Evolutionary conservation across 2,113 vertebrate genomes (phyloP), one percentile per base, ranked within the genome.

Genomic region (Gracilinanus agilis): DNA sequence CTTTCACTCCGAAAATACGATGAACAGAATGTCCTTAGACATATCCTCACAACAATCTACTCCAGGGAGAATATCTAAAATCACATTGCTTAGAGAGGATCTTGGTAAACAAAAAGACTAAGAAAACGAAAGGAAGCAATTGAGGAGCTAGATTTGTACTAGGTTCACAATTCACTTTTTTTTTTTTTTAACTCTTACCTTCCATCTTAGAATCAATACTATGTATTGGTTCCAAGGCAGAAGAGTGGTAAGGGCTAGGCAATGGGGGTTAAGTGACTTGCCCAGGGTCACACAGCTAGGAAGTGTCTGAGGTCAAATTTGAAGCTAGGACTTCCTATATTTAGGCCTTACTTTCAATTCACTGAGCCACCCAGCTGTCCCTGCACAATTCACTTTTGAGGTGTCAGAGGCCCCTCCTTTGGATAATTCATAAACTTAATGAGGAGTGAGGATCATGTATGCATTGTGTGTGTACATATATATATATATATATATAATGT

Each of bases 351-450:
- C 49, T 49, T 5, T 49, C 49, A 49, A 49, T 49, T 5, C 49
- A 49, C n/a, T n/a, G 49, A 49, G 49, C 5, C 49, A 49, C 49
- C 49, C 49, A 49, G 49, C 49, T 49, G 49, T 49, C 49, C 49
- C 49, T 5, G 5, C 94, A 49, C 96, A 94, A 91, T 95, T 83
- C 58, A 40, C 24, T 91, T 92, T 11, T 91, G 34, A 58, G 88
- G 44, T 95, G 94, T 94, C 93, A 49, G 56, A 95, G 95, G 90
- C 92, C 24, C 53, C 75, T 95, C 27, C 0, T 55, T 92, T 97
- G 55, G 88, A 55, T 11, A 61, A 11, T 29, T 61, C 29, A 27
- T 29, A 61, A 61, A 61, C 2, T 61, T 75, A 11, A 7, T 75
- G 34, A 75, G 29, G 34, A n/a, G 29, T n/a, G 13, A 75, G 67